These are phyloP conservation scores for Malacosoma neustria DNA, from an alignment of 2,888 invertebrate species.

Conservation along the genomic window DNA sequence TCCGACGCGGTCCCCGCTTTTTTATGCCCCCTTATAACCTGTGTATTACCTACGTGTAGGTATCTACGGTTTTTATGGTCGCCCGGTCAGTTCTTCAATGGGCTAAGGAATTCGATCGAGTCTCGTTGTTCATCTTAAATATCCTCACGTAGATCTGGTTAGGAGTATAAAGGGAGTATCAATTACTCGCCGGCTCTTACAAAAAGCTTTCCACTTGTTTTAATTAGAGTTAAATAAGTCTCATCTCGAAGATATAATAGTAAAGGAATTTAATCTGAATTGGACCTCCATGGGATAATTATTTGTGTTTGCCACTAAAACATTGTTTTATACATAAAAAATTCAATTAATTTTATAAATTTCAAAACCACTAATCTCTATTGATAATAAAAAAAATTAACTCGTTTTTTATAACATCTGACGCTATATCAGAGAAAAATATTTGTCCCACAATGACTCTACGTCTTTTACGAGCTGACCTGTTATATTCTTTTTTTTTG, in stretches of 20 bases:
- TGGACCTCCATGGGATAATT: background rate
- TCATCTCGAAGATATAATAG: slow-evolving; percentile 22
- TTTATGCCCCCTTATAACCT: slow-evolving; percentile 73
- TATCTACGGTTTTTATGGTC: slow-evolving; percentile 72
- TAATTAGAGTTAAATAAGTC: slow-evolving; percentile 27
- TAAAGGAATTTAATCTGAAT: background rate
- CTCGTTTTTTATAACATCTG: slow-evolving; percentile 28
- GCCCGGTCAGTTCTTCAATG: slow-evolving; percentile 72
- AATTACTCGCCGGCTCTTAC: slow-evolving; percentile 32
- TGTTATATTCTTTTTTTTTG: slow-evolving; percentile 50
- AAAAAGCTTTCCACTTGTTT: slow-evolving; percentile 27
- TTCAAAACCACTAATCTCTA: too few relatives aligned
- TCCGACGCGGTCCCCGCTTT: slow-evolving; percentile 71
- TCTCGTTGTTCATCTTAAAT: slow-evolving; percentile 56
- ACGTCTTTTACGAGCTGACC: slow-evolving; percentile 69
- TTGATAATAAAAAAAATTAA: slow-evolving; percentile 16
- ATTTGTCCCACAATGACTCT: slow-evolving; percentile 57
- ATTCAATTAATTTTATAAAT: too few relatives aligned
- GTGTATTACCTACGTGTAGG: slow-evolving; percentile 74
- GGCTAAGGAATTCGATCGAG: slow-evolving; percentile 73
- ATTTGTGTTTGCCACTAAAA: background rate
- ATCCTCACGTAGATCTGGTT: slow-evolving; percentile 35
- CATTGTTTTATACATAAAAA: background rate
- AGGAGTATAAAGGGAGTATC: slow-evolving; percentile 36
- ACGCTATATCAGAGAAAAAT: slow-evolving; percentile 33